Conservation (phyloP, 2,113 vertebrate species). For the Canis aureus region DNA sequence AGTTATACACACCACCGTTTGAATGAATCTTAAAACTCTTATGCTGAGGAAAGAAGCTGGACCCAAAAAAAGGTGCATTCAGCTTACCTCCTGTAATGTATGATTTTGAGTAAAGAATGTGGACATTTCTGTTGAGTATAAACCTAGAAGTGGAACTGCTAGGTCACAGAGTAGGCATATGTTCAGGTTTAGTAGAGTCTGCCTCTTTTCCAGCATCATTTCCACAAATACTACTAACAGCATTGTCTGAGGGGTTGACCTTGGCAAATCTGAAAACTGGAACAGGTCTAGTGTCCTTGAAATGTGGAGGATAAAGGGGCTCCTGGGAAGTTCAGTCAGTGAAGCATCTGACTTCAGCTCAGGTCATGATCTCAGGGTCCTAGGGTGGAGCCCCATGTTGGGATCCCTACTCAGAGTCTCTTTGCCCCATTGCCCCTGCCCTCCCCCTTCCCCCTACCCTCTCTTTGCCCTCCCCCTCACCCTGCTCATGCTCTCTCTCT, state of each 20-base stretch:
- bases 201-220: not conserved
- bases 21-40: not conserved
- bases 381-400: too few relatives aligned
- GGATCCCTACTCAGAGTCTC: too few relatives aligned
- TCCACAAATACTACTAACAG: not conserved
- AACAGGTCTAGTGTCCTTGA: not conserved
- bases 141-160: not conserved
- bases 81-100: not conserved
- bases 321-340: too few relatives aligned
- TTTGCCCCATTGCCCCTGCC: too few relatives aligned
- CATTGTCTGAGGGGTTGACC: not conserved
- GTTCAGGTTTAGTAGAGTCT: not conserved
- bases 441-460: too few relatives aligned
- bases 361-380: too few relatives aligned
- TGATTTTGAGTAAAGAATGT: not conserved
- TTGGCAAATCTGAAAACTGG: not conserved
- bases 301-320: not conserved
- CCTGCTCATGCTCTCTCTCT: too few relatives aligned
- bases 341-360: too few relatives aligned
- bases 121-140: not conserved
- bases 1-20: not conserved
- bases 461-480: too few relatives aligned
- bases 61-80: not conserved
- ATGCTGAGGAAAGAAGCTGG: not conserved
- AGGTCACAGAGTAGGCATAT: fast-evolving